phyloP scores from a whole-genome alignment of 2,113 vertebrate species.

The Taxidea taxus region DNA sequence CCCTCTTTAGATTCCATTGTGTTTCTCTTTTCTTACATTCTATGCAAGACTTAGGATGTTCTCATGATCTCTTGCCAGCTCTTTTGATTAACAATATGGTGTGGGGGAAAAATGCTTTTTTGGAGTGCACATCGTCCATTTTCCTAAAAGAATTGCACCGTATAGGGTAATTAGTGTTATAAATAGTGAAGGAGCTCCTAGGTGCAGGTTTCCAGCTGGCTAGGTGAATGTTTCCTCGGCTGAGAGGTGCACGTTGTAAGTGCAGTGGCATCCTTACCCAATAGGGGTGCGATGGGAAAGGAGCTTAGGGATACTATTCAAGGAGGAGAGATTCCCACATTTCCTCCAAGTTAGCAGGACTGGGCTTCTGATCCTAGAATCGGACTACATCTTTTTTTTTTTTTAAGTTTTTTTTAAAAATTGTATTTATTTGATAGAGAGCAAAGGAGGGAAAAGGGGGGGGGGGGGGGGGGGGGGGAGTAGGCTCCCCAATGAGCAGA shows the following conservation, averaged over 20 bases:
- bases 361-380: background rate
- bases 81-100: slow-evolving; percentile 46
- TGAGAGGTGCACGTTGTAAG: background rate
- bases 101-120: background rate
- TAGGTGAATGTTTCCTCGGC: background rate
- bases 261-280: background rate
- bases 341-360: background rate
- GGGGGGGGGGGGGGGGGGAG: no score
- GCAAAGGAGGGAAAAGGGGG: no score
- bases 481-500: no score
- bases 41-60: background rate
- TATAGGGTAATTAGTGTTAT: background rate
- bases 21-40: slow-evolving; percentile 41
- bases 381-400: background rate
- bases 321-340: background rate
- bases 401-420: no score
- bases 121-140: slow-evolving; percentile 1
- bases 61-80: slow-evolving; percentile 17
- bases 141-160: slow-evolving; percentile 37
- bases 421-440: no score
- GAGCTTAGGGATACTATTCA: background rate
- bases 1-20: background rate
- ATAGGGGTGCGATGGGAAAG: background rate
- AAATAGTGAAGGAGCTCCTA: background rate
- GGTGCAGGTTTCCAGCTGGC: background rate